Evolutionary conservation across 1,140 invertebrate species (phyloP).

Genomic region (Bombus waltoni): DNA sequence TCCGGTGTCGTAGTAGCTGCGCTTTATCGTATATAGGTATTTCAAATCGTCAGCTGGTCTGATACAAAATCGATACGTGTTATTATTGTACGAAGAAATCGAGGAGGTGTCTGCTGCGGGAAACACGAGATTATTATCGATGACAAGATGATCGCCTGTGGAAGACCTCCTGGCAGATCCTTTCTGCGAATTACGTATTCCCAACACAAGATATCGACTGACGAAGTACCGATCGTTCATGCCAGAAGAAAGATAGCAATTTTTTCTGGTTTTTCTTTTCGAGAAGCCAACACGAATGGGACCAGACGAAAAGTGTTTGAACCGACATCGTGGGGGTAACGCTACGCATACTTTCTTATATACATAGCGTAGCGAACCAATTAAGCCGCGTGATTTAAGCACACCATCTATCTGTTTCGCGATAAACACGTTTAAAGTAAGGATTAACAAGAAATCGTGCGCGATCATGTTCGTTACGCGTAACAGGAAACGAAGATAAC

Average conservation of each 20-base stretch:
- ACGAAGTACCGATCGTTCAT: neutral
- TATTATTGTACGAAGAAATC: neutral
- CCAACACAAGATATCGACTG: neutral
- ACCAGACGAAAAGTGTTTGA: slow-evolving; percentile 73
- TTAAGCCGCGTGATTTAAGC: slow-evolving; percentile 13
- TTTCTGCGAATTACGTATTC: neutral
- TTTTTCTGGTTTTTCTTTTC: neutral
- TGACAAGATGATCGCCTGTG: neutral
- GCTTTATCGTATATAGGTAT: slow-evolving; percentile 2
- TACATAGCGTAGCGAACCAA: slow-evolving; percentile 13
- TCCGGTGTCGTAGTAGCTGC: neutral
- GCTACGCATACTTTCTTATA: neutral
- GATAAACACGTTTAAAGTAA: neutral
- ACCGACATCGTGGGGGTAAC: slow-evolving; percentile 55
- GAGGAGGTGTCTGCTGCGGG: neutral
- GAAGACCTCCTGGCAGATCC: neutral
- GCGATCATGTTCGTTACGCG: neutral
- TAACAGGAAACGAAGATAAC: neutral
- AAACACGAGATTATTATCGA: neutral
- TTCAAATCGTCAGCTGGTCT: slow-evolving; percentile 27
- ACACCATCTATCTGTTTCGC: slow-evolving; percentile 14
- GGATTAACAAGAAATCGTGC: neutral
- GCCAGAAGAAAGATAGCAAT: neutral
- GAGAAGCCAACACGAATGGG: slow-evolving; percentile 72
- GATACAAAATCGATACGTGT: slow-evolving; percentile 18